Evolutionary conservation across 1,140 invertebrate species (phyloP), one percentile per base, ranked within the genome.

Genomic region (Muscidifurax raptorellus): DNA sequence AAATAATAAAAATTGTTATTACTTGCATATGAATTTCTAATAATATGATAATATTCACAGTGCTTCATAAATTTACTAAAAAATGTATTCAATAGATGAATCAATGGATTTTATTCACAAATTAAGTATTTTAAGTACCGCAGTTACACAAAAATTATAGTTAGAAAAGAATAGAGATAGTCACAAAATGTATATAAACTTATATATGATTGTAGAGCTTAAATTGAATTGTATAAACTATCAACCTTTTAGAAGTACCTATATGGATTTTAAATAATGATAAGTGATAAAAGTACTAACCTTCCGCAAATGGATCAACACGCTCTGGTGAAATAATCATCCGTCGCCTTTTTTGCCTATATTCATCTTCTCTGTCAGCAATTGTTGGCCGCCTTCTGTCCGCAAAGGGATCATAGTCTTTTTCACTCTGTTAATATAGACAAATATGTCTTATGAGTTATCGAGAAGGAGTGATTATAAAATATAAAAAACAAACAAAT

Each of bases 291-390:
- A 44, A 82, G 75, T 90, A 95, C 96, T 92, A 95, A 99, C 98
- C 98, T 94, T 99, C 98, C 89, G 98, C 98, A 95, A 99, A 99
- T 27, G 98, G 98, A 96, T 99, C 99, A 84, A 96, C 96, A 89
- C 98, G 95, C 90, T 99, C 98, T 9, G 99, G 99, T 1, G 99
- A 99, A 86, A 99, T 98, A 76, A 99, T 98, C 94, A 97, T 96
- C 90, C 96, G 95, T 76, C 97, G 94, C 81, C 97, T 95, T 89
- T 97, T 96, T 87, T 97, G 96, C 79, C 97, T 94, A 90, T 99
- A 99, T 92, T 99, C 98, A 96, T 99, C 98, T 94, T 99, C 98
- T 85, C 98, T 95, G 88, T 99, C 98, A 1, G 97, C 97, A 92
- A 99, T 98, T 6, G 97, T 98, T 28, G 97, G 96, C 81, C 96